Evolutionary conservation across 2,797 vertebrate genomes (phyloP), one percentile per base, ranked within the genome.

Genomic region (Chromis chromis): DNA sequence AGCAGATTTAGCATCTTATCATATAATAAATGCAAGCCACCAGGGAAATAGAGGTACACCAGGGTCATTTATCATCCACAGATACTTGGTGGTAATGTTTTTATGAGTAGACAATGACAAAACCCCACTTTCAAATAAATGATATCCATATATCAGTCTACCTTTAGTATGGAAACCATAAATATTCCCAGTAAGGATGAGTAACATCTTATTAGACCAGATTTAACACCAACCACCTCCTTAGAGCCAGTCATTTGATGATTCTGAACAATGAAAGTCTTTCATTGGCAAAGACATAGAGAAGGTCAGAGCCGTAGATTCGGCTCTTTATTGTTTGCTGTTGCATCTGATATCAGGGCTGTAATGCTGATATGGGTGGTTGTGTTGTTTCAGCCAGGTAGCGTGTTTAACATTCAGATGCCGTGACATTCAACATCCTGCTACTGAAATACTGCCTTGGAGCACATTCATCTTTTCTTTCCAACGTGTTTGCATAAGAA

Each of bases 221-320:
- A 11, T 36, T 36, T 36, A 36, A 48, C 42, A 1, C 10, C 3
- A 63, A 46, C 53, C 36, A 24, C 28, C 42, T 69, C 50, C 36
- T 57, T 62, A 56, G 28, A 16, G 52, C 36, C 40, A 25, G 28
- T 74, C 63, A 76, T 68, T 48, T 52, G 71, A 85, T 70, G 49
- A 67, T 27, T 46, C 48, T 24, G 33, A 87, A 82, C 81, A 84
- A 78, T 60, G 50, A 27, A 24, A 36, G 31, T 56, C 65, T 79
- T 79, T 48, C 56, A 74, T 6, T 12, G n/a, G 39, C 71, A 63
- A 53, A 61, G 48, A 65, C 54, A 49, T 52, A 55, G 44, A 10
- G 65, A 56, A 57, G 49, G 53, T 61, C 46, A 58, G 39, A 28
- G 46, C 25, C 39, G 57, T 22, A 3, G 58, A 40, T 42, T 76